phyloP scores from a whole-genome alignment of 2,797 vertebrate species.

The Otus scops region DNA sequence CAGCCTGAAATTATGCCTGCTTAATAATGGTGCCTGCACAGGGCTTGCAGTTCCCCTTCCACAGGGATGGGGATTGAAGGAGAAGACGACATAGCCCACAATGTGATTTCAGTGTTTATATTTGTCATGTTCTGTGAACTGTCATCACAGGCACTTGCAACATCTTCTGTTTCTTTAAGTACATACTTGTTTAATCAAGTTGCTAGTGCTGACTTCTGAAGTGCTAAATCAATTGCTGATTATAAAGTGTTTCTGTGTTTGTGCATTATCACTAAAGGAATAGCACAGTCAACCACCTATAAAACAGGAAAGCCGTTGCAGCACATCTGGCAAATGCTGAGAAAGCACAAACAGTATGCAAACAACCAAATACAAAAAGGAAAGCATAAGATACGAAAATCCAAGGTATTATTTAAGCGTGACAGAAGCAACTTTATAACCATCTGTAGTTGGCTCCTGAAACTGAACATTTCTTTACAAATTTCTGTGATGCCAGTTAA shows the following conservation, averaged over 20 bases:
- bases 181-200: neutral
- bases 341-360: neutral
- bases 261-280: neutral
- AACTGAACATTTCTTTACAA: neutral
- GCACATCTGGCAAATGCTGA: neutral
- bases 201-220: neutral
- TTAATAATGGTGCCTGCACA: neutral
- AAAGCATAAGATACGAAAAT: neutral
- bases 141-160: neutral
- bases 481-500: neutral
- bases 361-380: neutral
- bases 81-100: neutral
- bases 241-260: neutral
- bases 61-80: neutral
- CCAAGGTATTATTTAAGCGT: neutral
- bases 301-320: neutral
- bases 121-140: neutral
- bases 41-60: no score
- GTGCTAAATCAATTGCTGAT: neutral
- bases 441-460: neutral
- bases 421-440: neutral
- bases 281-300: neutral
- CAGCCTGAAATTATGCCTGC: neutral
- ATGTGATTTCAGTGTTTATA: fast-evolving
- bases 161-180: neutral